Conservation (phyloP, 2,113 vertebrate species). For the Elephantulus edwardii region DNA sequence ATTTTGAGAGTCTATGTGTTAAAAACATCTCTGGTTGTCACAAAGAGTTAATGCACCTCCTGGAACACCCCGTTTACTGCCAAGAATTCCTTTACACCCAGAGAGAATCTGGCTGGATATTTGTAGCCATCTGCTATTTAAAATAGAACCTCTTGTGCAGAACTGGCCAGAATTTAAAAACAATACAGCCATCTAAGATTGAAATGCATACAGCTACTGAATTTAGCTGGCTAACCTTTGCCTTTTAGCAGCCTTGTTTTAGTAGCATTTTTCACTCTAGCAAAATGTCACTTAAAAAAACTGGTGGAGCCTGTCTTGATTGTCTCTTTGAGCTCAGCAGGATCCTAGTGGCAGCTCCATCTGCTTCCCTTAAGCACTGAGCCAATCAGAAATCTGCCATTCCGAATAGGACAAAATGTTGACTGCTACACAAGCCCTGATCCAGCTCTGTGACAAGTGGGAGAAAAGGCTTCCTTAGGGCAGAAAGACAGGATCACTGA, state of each 20-base stretch:
- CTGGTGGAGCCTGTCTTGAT: not conserved
- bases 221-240: not conserved
- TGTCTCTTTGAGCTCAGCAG: constrained; percentile 45
- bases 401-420: constrained; percentile 7
- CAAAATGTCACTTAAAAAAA: constrained; percentile 39
- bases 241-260: constrained; percentile 32
- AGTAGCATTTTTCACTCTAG: constrained; percentile 38
- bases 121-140: constrained; percentile 70
- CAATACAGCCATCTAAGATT: constrained; percentile 26
- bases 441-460: not conserved
- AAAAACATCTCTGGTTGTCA: constrained; percentile 10
- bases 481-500: not conserved
- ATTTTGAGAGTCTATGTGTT: not conserved
- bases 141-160: constrained; percentile 61
- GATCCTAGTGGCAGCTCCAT: constrained; percentile 56
- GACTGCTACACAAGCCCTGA: not conserved
- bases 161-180: constrained; percentile 47
- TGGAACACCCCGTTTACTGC: constrained; percentile 35
- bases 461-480: not conserved
- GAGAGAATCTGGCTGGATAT: constrained; percentile 69
- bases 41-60: constrained; percentile 65
- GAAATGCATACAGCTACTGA: not conserved
- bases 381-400: constrained; percentile 39
- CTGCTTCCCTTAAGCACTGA: constrained; percentile 57
- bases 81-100: constrained; percentile 60